Evolutionary conservation across 2,113 vertebrate species (phyloP), one percentile per base, ranked within the genome.

Genomic region (Scomber colias): DNA sequence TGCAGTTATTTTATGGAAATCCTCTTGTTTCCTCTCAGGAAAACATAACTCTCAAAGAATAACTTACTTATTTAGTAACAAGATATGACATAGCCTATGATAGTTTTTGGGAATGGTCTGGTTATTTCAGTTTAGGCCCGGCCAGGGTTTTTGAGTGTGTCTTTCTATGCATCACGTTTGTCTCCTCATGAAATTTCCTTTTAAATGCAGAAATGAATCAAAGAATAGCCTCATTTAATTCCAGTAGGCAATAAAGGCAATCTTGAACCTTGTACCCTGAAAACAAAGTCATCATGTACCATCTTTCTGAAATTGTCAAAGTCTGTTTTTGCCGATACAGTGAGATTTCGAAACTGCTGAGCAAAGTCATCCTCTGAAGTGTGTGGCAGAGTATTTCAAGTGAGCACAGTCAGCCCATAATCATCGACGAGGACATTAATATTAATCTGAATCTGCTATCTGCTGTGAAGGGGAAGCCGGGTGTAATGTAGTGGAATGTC

Each of bases 351-450:
- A 66, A 72, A 72, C 51, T 48, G 65, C 84, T 81, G 67, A 79
- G 67, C 57, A 19, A 82, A 70, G 48, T 64, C 61, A 11, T 57
- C 62, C 14, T 71, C 53, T 84, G 30, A 79, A 49, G 51, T 76
- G 46, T 45, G 57, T 1, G 24, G 55, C 13, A n/a, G n/a, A 74
- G 48, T 8, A 8, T 45, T 62, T 84, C 4, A 75, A 54, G 31
- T 11, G 14, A 74, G 82, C 75, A 50, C 35, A 56, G 70, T 71
- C 71, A 75, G 64, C 54, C 72, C 64, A 54, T 85, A 79, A 69
- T 40, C 31, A 53, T 11, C 1, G 13, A 72, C 5, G 5, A 64
- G 59, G 44, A 35, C 68, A 75, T 87, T 67, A 79, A 73, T 73
- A 82, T 84, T 59, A 51, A 82, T 71, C 45, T 69, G 50, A 19